Evolutionary conservation across 1,140 invertebrate genomes (phyloP).

Genomic region (Augochlora pura): DNA sequence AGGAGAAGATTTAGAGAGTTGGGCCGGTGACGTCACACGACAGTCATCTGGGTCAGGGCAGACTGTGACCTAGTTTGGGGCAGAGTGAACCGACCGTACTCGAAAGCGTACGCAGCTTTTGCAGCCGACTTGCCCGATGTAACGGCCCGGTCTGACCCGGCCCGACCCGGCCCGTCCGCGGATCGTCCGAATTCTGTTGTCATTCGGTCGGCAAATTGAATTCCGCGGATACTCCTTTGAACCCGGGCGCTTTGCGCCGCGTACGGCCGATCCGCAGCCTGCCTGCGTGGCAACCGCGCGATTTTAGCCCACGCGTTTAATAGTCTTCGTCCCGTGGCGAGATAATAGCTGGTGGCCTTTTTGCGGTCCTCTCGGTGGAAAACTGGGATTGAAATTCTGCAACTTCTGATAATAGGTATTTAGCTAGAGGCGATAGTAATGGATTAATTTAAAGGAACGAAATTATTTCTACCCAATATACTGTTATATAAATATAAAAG

Average conservation of each 20-base stretch:
- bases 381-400: no score
- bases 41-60: constrained; percentile 77
- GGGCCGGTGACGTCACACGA: constrained; percentile 71
- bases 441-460: no score
- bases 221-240: constrained; percentile 25
- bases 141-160: no score
- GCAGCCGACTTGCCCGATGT: neutral
- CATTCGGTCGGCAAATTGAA: constrained; percentile 38
- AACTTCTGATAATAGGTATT: no score
- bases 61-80: constrained; percentile 73
- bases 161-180: no score
- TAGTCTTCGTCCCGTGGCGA: neutral
- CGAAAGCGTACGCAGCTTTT: constrained; percentile 42
- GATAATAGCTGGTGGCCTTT: neutral
- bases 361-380: no score
- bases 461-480: no score
- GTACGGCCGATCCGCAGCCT: no score
- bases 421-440: no score
- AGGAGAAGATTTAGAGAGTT: constrained; percentile 47
- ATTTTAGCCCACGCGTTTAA: neutral
- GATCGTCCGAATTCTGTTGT: constrained; percentile 34
- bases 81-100: constrained; percentile 9
- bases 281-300: no score
- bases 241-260: neutral
- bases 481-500: no score